Base-by-base conservation (phyloP, 2,888 invertebrate genomes). In the Pyrrhia umbra region DNA sequence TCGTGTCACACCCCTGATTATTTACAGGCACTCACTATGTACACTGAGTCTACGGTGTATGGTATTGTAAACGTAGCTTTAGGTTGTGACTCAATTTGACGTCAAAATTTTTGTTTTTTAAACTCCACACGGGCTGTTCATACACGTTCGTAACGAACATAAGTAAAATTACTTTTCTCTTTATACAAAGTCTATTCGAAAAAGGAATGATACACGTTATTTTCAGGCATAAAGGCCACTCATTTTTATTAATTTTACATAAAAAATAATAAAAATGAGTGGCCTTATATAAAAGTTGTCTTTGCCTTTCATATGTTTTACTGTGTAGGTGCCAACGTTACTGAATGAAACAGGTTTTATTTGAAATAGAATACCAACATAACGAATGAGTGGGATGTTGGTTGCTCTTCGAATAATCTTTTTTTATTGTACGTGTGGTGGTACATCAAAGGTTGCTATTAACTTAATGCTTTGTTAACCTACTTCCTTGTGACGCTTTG, bases 391-490 rank as follows among this genome's bases (percentile, higher is more conserved):
- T 18, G 8, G 25, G 8, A 18, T 50, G 37, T 56, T 40, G n/a
- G 18, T 51, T 20, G 34, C 61, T 63, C 45, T 62, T 8, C 6
- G 8, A 45, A 30, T 13, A 2, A 18, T 45, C 0, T 42, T 57
- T 30, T 30, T 57, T 27, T 6, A 45, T 34, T 65, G 13, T 51
- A 37, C 15, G 2, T 9, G 37, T 30, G n/a, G 42, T 21, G 30
- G 30, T 43, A 46, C 46, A 50, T 67, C 43, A 66, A 60, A 66
- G 18, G 46, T 43, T 55, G 61, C 40, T 57, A 60, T 59, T 57
- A 58, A 62, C 47, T 45, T 65, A 51, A 68, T 60, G 71, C 42
- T 42, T 57, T 55, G 37, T 67, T 70, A 67, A 50, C 40, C 59
- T 65, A 64, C 39, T 67, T 61, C 16, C n/a, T 57, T 45, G 46